Evolutionary conservation across 2,888 invertebrate genomes (phyloP), one percentile per base, ranked within the genome.

Genomic region (Drosophila kuntzei): DNA sequence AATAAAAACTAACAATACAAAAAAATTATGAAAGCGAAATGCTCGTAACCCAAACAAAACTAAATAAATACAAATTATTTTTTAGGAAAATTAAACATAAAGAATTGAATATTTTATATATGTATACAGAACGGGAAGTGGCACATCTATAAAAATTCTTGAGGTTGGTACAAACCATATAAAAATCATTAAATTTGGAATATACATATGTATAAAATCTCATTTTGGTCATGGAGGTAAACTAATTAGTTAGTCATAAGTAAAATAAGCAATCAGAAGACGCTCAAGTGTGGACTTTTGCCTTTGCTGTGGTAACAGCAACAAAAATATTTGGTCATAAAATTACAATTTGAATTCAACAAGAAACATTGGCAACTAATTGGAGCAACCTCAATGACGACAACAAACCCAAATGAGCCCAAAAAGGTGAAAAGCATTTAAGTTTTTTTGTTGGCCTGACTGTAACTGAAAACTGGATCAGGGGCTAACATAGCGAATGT

Each of bases 261-360:
- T 32, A 43, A 59, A 75, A 37, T 41, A 65, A 58, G 53, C 39
- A 55, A 70, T 36, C 55, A 63, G 44, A 55, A 41, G 32, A 44
- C 47, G 29, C 36, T 22, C 14, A 50, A 37, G 25, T 22, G 46
- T 29, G 18, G 7, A 9, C 5, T 44, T 9, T 39, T 41, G 37
- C 29, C 32, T 46, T 63, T 61, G 47, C 34, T 36, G 54, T 27
- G 39, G 47, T 9, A 39, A 39, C 11, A 18, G 5, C 39, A 39
- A 2, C 43, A 72, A 68, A 49, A 63, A 59, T 37, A 63, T 59
- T 80, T 79, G 69, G 61, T 36, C 76, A 88, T 83, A 76, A 77
- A 88, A 86, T 79, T 58, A 72, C 76, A 83, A 76, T 88, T 81
- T 69, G 54, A 70, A 76, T 79, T 75, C 46, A 73, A 87, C 41